Conservation (phyloP, 2,797 vertebrate species). For the Siniperca scherzeri region DNA sequence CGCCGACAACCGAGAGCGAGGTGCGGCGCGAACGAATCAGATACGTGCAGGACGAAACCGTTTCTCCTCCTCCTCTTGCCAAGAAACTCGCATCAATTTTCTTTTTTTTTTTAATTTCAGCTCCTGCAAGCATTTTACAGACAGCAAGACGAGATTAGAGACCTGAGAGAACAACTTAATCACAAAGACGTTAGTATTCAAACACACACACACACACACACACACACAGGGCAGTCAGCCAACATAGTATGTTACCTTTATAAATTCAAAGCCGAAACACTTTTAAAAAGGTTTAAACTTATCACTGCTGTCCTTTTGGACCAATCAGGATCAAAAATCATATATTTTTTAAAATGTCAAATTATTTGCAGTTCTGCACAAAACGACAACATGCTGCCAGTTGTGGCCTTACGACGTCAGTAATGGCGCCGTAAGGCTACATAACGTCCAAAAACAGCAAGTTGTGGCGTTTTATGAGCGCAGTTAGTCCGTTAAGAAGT, state of each 20-base stretch:
- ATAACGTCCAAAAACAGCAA: not conserved
- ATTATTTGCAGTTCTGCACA: not conserved
- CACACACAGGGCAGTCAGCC: not conserved
- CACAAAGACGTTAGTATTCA: constrained; percentile 83
- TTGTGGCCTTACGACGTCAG: not conserved
- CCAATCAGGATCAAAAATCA: no score
- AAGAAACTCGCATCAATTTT: not conserved
- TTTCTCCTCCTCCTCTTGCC: not conserved
- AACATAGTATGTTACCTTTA: fast-evolving
- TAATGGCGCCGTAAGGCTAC: not conserved
- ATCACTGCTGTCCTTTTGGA: no score
- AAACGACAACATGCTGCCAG: not conserved
- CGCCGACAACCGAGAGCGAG: constrained; percentile 89
- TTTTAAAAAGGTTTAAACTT: not conserved
- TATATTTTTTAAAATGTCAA: no score
- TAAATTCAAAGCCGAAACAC: not conserved
- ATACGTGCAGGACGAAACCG: fast-evolving
- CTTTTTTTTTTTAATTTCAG: constrained; percentile 72
- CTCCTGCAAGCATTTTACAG: constrained; percentile 91
- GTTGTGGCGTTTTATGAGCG: no score
- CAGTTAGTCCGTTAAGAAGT: no score
- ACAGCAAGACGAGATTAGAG: constrained; percentile 93
- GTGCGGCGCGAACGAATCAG: constrained; percentile 57
- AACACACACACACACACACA: not conserved
- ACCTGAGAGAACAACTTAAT: constrained; percentile 86